Evolutionary conservation across 2,888 invertebrate species (phyloP), one percentile per base, ranked within the genome.

Genomic region (Clepsis dumicolana): DNA sequence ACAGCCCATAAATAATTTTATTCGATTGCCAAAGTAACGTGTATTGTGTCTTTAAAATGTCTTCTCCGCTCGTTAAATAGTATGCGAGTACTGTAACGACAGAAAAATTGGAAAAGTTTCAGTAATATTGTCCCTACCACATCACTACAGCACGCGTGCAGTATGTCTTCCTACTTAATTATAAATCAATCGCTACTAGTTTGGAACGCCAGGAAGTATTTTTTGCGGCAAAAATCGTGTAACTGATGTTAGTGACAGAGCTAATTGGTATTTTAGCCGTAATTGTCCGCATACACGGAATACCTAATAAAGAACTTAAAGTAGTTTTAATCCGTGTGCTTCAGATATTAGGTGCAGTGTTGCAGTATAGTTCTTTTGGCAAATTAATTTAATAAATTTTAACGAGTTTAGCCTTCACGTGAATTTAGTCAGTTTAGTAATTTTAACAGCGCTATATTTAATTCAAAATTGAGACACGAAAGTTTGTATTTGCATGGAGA

Each of bases 121-220:
- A 10, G 1, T 48, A 21, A 48, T 21, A 12, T 21, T 48, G 21
- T 21, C 1, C 16, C 1, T 2, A 44, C 12, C 12, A 48, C n/a
- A 38, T 14, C 38, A 4, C 38, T 29, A 32, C 16, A 53, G 32
- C 8, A 25, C 66, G 62, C 67, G 67, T 67, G 62, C 29, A 14
- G 18, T 27, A n/a, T 12, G 24, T 27, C 62, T 67, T 67, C 67
- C 67, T 63, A 63, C 38, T 24, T 67, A 57, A 62, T 67, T 67
- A 67, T 52, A 63, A 67, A 63, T 57, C 67, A 63, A 67, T 67
- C 16, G 48, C 18, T 16, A 29, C 38, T 56, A 38, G 54, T 66
- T n/a, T 62, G 54, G 24, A 67, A 63, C 41, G 64, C 53, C 32
- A 53, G 41, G 52, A 68, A 68, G 64, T 44, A 48, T 68, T 68